Evolutionary conservation across 2,113 vertebrate species (phyloP).

Genomic region (Baryphthengus martii): DNA sequence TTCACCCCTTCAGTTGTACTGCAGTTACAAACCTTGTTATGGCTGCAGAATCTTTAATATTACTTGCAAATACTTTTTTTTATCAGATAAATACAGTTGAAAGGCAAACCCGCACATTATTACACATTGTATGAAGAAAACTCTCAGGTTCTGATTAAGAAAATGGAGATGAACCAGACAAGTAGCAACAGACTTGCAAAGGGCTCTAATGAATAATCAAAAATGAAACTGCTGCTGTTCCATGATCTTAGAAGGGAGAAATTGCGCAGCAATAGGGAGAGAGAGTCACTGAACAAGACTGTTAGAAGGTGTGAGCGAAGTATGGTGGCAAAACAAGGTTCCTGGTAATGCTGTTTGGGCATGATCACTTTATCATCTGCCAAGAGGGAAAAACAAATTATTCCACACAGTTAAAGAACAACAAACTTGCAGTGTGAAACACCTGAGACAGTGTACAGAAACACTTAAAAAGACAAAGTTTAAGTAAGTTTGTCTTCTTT

Average conservation of each 20-base stretch:
- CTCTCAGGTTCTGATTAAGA: background rate
- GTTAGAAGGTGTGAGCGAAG: background rate
- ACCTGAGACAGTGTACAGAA: background rate
- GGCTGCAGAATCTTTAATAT: conserved; percentile 61
- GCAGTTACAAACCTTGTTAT: conserved; percentile 58
- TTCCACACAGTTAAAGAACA: background rate
- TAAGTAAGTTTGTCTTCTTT: background rate
- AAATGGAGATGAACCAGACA: background rate
- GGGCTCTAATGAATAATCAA: background rate
- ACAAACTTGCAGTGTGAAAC: background rate
- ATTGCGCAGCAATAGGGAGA: background rate
- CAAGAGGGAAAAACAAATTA: background rate
- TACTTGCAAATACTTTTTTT: conserved; percentile 61
- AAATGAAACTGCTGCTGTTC: background rate
- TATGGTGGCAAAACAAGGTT: background rate
- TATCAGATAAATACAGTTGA: conserved; percentile 28
- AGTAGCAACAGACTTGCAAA: background rate
- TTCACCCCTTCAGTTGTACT: conserved; percentile 55
- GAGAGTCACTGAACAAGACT: background rate
- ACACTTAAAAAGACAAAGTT: background rate
- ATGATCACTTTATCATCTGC: background rate
- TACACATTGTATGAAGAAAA: conserved; percentile 3
- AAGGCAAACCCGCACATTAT: conserved; percentile 35
- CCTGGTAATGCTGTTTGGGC: background rate
- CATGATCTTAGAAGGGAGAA: background rate